These are phyloP conservation scores for Phacellophora camtschatica DNA, from an alignment of 30 jellyfish, hydroid and myxozoan genomes.

Conservation along the genomic window DNA sequence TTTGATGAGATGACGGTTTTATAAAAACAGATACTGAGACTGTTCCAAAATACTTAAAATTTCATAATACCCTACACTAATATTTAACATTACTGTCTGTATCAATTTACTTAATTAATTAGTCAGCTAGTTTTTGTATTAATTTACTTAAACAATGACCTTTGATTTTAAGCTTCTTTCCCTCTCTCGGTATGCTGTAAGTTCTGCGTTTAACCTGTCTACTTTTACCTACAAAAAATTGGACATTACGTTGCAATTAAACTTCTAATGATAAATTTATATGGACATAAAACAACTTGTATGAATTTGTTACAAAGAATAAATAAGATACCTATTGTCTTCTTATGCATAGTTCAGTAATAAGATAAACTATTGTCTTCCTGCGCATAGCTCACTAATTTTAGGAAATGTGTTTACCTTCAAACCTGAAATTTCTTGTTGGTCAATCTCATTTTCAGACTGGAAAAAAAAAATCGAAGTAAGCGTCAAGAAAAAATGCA, in stretches of 20 bases:
- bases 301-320: too few relatives aligned
- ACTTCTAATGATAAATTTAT: too few relatives aligned
- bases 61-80: too few relatives aligned
- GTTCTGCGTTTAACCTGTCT: conserved; percentile 54
- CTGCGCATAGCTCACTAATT: too few relatives aligned
- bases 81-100: not conserved
- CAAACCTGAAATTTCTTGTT: conserved; percentile 14
- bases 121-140: not conserved
- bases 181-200: conserved; percentile 73
- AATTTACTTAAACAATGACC: conserved; percentile 7
- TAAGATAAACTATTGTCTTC: too few relatives aligned
- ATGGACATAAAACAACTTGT: too few relatives aligned
- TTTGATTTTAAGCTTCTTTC: conserved; percentile 62
- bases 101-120: not conserved
- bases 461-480: not conserved
- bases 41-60: too few relatives aligned
- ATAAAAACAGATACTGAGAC: too few relatives aligned
- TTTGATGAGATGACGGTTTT: not conserved
- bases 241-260: too few relatives aligned
- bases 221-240: conserved; percentile 52
- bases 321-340: too few relatives aligned
- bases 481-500: too few relatives aligned
- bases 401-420: conserved; percentile 21
- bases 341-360: too few relatives aligned
- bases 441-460: conserved; percentile 61